Evolutionary conservation across 2,797 vertebrate species (phyloP), one percentile per base, ranked within the genome.

Genomic region (Myiotriccus ornatus): DNA sequence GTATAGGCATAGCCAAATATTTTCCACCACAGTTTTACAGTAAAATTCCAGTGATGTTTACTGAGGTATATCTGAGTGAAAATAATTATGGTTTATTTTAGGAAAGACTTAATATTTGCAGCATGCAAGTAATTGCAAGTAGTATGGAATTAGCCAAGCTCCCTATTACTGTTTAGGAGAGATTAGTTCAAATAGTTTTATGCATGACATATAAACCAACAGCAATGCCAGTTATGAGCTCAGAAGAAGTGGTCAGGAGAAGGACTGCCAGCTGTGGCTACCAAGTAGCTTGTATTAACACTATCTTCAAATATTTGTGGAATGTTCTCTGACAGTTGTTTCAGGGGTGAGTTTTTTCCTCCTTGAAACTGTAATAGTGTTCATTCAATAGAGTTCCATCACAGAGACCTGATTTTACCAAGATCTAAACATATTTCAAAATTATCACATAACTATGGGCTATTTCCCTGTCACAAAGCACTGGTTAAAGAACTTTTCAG

Each of bases 341-440:
- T 76, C 20, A 44, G 16, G 5, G 4, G 2, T 67, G 14, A 0
- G 6, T 12, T 78, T 76, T 60, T 27, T 7, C 10, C 12, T 60
- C 27, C 34, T 75, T 62, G 28, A 80, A 74, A 24, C 8, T 74
- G 7, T 52, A 74, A 62, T 3, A 44, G 2, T 27, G 12, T 47
- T 77, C 8, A 50, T 57, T 68, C 32, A 52, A 21, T 73, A 30
- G 16, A 30, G 1, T 69, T 73, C n/a, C 16, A 43, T 32, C 27
- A 76, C 0, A 2, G 1, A 62, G 52, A 46, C 1, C 16, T 41
- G 6, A 6, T 83, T 47, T 71, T 55, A 70, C 14, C 5, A 63
- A 53, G 16, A 41, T 27, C 8, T 44, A 18, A 47, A 57, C 39
- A 3, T 55, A 44, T 76, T 87, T 75, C 2, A 43, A 64, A 73